phyloP scores from a whole-genome alignment of 2,888 invertebrate species.

The Eupithecia subfuscata region DNA sequence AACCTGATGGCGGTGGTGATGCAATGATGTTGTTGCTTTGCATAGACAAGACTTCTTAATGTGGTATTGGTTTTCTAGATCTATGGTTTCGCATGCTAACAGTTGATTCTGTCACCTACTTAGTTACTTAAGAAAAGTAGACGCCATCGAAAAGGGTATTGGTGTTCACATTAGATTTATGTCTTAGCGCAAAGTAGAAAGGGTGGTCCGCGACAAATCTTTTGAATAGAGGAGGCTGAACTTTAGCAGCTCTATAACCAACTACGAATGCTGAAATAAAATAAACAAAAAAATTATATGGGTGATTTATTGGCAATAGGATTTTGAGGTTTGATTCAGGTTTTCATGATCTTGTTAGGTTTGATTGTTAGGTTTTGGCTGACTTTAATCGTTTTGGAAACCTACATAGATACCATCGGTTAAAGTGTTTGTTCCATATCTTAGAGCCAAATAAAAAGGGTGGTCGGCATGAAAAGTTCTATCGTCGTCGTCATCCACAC shows the following conservation, averaged over 20 bases:
- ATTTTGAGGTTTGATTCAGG: not conserved
- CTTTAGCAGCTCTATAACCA: not conserved
- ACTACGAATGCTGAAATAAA: conserved; percentile 3
- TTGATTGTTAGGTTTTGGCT: not conserved
- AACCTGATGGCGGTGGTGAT: not conserved
- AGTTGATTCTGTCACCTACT: not conserved
- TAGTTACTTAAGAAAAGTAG: not conserved
- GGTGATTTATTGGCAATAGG: not conserved
- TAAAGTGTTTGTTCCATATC: not conserved
- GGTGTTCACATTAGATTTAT: not conserved
- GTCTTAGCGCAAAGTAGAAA: conserved; percentile 1
- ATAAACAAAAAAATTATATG: not conserved
- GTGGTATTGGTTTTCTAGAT: not conserved
- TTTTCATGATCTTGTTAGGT: not conserved
- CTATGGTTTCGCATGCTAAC: not conserved
- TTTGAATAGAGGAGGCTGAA: not conserved
- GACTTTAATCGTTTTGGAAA: not conserved
- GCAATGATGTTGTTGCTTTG: not conserved
- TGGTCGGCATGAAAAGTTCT: not conserved
- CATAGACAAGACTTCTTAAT: not conserved
- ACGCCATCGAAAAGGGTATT: conserved; percentile 1
- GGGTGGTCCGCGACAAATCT: not conserved
- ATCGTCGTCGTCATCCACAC: not conserved
- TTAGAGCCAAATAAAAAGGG: not conserved
- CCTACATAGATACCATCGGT: not conserved